Percentiles rank a stretch among this genome's conserved stretches.
phyloP scores from a whole-genome alignment of 2,888 invertebrate species.

The Caenorhabditis wallacei region DNA sequence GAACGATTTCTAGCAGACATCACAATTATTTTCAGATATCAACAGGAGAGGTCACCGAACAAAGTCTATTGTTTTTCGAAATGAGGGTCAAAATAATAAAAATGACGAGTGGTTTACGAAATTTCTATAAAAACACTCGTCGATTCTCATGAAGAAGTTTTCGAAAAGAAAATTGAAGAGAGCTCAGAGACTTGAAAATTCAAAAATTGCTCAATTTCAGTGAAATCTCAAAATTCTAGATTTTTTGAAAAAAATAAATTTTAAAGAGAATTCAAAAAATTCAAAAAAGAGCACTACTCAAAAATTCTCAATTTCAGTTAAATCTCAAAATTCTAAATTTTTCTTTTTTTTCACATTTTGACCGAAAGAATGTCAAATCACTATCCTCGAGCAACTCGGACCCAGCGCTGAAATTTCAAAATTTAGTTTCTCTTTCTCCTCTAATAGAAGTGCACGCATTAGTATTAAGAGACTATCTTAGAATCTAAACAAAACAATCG shows the following conservation, averaged over 20 bases:
- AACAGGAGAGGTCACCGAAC: slow-evolving; percentile 14
- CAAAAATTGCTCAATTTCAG: too few relatives aligned
- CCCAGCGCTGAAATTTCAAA: neutral
- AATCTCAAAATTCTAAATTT: too few relatives aligned
- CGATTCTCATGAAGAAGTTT: too few relatives aligned
- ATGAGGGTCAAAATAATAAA: neutral
- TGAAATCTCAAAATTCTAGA: too few relatives aligned
- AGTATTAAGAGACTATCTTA: neutral
- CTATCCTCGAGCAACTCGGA: slow-evolving; percentile 1
- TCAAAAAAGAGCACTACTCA: too few relatives aligned
- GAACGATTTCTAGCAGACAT: neutral
- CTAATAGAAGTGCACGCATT: slow-evolving; percentile 1
- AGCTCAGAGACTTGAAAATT: too few relatives aligned
- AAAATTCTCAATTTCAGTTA: too few relatives aligned
- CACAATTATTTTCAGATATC: slow-evolving; percentile 3
- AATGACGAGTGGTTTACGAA: neutral
- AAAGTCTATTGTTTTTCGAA: neutral
- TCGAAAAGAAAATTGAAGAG: too few relatives aligned
- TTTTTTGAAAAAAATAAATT: too few relatives aligned
- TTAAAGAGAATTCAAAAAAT: too few relatives aligned
- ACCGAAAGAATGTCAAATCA: too few relatives aligned
- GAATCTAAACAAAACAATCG: slow-evolving; percentile 18
- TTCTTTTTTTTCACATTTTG: too few relatives aligned
- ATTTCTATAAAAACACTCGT: neutral
- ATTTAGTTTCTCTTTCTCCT: neutral